phyloP scores from a whole-genome alignment of 37 sponge, comb jelly and placozoan genomes.

The Halichondria panicea region DNA sequence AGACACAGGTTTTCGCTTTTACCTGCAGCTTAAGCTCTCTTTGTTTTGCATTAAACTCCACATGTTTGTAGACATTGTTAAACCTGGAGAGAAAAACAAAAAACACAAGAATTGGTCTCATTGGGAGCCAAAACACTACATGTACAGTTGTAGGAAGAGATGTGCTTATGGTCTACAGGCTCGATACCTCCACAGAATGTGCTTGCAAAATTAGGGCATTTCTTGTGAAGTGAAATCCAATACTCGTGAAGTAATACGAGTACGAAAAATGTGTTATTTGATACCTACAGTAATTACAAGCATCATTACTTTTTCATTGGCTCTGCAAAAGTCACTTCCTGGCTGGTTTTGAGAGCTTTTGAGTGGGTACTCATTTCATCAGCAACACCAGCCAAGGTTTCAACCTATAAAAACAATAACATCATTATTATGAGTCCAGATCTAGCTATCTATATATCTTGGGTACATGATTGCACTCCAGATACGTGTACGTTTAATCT shows the following conservation, averaged over 20 bases:
- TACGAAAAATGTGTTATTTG: neutral
- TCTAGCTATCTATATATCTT: too few species aligned
- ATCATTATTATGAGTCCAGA: neutral
- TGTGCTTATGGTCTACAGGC: too few species aligned
- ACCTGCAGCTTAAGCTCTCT: conserved; percentile 57
- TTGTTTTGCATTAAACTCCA: conserved; percentile 55
- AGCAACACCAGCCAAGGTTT: conserved; percentile 8
- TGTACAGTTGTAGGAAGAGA: neutral
- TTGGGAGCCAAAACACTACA: neutral
- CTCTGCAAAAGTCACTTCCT: conserved; percentile 43
- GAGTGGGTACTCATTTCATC: conserved; percentile 34
- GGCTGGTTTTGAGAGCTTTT: conserved; percentile 37
- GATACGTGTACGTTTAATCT: too few species aligned
- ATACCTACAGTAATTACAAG: neutral
- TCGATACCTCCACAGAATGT: too few species aligned
- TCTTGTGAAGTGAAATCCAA: neutral
- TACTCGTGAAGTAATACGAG: neutral
- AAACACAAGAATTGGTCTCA: neutral
- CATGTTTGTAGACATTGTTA: conserved; percentile 50
- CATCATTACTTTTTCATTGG: conserved; percentile 55
- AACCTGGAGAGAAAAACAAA: too few species aligned
- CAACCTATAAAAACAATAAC: conserved; percentile 18
- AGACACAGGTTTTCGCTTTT: too few species aligned
- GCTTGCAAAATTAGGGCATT: too few species aligned
- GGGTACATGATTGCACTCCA: too few species aligned